Evolutionary conservation across 2,113 vertebrate genomes (phyloP).

Genomic region (Chrysochloris asiatica): DNA sequence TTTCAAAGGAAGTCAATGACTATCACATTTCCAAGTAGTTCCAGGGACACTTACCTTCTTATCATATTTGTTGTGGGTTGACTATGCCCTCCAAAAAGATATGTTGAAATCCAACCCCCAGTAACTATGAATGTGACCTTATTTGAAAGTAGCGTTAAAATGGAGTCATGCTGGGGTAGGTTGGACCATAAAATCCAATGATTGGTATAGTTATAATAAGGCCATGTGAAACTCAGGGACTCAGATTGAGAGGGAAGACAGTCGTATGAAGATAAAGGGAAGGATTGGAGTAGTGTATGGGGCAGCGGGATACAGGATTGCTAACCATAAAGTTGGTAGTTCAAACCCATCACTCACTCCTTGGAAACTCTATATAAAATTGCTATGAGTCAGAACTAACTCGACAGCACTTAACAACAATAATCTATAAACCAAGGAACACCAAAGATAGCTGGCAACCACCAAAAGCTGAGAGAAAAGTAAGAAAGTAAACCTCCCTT

Average conservation of each 20-base stretch:
- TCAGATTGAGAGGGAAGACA: not conserved
- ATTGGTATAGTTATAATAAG: not conserved
- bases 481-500: not conserved
- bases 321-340: no score
- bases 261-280: not conserved
- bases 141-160: not conserved
- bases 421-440: not conserved
- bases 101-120: not conserved
- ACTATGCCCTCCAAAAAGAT: not conserved
- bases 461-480: not conserved
- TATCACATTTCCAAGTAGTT: not conserved
- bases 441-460: not conserved
- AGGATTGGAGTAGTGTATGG: no score
- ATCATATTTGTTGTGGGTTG: not conserved
- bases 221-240: not conserved
- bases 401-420: no score
- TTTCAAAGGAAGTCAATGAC: not conserved
- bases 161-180: not conserved
- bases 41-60: not conserved
- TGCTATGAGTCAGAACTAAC: no score
- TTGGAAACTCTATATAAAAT: no score
- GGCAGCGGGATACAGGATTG: no score
- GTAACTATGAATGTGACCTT: not conserved
- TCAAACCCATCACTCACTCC: no score
- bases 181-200: not conserved